phyloP scores from a whole-genome alignment of 1,140 invertebrate genomes.

The Drosophila athabasca region DNA sequence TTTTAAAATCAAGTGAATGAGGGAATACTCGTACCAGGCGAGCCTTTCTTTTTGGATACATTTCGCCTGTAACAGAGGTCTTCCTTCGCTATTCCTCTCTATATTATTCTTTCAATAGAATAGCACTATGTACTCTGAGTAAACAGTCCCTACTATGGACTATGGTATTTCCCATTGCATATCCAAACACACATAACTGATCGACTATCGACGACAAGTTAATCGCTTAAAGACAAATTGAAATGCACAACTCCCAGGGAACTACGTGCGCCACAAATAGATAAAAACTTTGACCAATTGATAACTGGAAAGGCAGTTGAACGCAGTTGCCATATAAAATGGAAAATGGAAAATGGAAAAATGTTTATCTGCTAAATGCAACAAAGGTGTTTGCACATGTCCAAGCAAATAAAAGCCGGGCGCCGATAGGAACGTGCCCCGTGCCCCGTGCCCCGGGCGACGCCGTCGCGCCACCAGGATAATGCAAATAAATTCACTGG shows the following conservation, averaged over 20 bases:
- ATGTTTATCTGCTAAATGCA: conserved; percentile 68
- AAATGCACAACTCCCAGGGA: conserved; percentile 45
- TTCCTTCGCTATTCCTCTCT: no score
- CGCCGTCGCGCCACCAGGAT: conserved; percentile 49
- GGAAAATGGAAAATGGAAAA: conserved; percentile 41
- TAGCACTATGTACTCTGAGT: no score
- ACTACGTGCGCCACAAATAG: conserved; percentile 14
- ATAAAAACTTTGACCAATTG: conserved; percentile 57
- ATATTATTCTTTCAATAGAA: no score
- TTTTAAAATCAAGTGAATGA: background rate
- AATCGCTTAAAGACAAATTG: conserved; percentile 65
- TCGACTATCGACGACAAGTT: conserved; percentile 32
- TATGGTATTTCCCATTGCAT: no score
- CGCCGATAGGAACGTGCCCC: conserved; percentile 42
- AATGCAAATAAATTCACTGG: conserved; percentile 78
- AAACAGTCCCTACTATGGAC: no score
- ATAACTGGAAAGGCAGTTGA: conserved; percentile 53
- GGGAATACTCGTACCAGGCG: no score
- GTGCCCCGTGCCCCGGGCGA: conserved; percentile 27
- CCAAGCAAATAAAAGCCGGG: conserved; percentile 64
- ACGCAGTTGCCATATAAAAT: no score
- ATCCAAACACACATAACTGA: background rate
- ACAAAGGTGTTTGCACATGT: conserved; percentile 80
- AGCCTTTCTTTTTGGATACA: no score
- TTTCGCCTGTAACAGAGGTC: no score